A percentile compares a stretch with the other conserved stretches of the same genome.
phyloP scores from a whole-genome alignment of 1,140 invertebrate species.

The Temnothorax longispinosus region DNA sequence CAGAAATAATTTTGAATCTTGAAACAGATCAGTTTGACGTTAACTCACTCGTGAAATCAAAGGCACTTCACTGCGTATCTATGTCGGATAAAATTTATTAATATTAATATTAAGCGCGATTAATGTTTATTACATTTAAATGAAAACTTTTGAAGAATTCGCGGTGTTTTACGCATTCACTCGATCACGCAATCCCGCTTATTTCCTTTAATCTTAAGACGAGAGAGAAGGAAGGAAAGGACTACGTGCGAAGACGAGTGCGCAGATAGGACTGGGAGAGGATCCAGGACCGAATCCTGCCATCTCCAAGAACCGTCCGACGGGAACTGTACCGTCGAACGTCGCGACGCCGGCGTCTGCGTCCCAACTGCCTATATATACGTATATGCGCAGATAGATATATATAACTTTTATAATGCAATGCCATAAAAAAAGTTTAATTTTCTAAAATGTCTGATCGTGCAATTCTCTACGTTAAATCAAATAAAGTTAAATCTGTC shows the following conservation, averaged over 20 bases:
- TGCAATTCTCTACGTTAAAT: neutral
- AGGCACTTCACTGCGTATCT: constrained; percentile 62
- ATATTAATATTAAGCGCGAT: constrained; percentile 9
- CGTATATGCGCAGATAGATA: constrained; percentile 51
- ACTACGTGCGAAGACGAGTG: constrained; percentile 72
- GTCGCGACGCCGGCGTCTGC: constrained; percentile 84
- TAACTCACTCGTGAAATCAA: constrained; percentile 31
- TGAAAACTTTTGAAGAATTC: neutral
- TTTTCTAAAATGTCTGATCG: constrained; percentile 19
- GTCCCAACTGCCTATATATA: constrained; percentile 77
- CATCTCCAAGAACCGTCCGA: constrained; percentile 83
- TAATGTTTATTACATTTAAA: constrained; percentile 11
- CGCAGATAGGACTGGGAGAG: constrained; percentile 79
- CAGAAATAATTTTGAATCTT: neutral
- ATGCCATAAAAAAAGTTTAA: constrained; percentile 52
- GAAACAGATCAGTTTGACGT: neutral
- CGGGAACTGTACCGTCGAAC: constrained; percentile 85
- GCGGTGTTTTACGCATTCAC: constrained; percentile 21
- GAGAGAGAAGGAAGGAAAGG: constrained; percentile 32
- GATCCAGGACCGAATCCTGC: constrained; percentile 76
- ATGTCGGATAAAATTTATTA: neutral
- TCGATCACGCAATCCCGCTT: constrained; percentile 6
- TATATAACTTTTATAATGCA: constrained; percentile 67
- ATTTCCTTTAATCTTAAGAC: constrained; percentile 30
- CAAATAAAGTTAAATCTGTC: neutral